phyloP scores from a whole-genome alignment of 2,113 vertebrate species.

The Rhinoptilus africanus region DNA sequence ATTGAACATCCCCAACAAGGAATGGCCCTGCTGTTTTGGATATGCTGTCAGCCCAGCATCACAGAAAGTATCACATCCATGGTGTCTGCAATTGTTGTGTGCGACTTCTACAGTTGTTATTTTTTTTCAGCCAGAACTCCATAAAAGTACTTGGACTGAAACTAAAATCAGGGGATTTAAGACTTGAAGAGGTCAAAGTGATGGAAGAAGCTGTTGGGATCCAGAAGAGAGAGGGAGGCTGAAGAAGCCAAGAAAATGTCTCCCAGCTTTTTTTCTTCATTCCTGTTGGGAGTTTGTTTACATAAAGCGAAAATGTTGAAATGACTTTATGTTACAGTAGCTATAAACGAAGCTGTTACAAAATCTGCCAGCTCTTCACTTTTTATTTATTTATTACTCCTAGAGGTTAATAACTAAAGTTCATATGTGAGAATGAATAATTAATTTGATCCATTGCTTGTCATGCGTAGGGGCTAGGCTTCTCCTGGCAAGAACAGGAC shows the following conservation, averaged over 20 bases:
- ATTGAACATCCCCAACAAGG: neutral
- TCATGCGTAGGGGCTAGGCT: neutral
- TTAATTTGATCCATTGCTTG: neutral
- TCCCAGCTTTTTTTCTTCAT: neutral
- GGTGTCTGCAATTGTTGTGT: neutral
- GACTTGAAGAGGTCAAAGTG: neutral
- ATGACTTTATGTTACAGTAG: neutral
- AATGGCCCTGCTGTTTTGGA: neutral
- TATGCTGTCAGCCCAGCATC: neutral
- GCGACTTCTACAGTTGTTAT: neutral
- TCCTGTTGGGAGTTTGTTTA: neutral
- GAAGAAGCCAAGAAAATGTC: neutral
- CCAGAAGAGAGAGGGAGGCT: neutral
- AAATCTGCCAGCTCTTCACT: neutral
- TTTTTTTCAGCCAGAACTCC: neutral
- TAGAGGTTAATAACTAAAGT: neutral
- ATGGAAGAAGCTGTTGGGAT: neutral
- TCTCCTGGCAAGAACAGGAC: neutral
- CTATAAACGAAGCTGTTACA: neutral
- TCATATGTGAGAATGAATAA: neutral
- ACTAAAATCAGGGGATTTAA: neutral
- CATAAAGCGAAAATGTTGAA: neutral
- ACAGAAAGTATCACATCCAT: neutral
- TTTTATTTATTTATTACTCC: constrained; percentile 6
- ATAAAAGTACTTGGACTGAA: neutral